These are phyloP conservation scores for Acleris emargana DNA, from an alignment of 2,888 invertebrate species.

Conservation along the genomic window DNA sequence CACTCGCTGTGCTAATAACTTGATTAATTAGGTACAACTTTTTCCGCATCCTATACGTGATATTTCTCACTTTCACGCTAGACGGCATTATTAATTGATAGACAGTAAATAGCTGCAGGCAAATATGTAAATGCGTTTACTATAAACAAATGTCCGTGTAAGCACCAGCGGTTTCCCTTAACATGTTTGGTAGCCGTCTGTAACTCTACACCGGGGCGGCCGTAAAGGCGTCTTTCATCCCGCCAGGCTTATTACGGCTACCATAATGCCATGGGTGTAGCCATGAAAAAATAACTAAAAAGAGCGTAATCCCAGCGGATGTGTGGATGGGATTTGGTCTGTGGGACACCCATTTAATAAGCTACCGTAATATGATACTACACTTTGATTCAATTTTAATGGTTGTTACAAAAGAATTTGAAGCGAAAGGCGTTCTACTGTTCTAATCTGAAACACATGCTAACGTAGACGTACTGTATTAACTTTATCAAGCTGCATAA, in stretches of 20 bases:
- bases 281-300: constrained; percentile 42
- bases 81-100: constrained; percentile 43
- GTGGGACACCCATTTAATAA: constrained; percentile 60
- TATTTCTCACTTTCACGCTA: constrained; percentile 56
- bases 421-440: constrained; percentile 6
- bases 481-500: neutral
- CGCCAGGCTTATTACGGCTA: constrained; percentile 62
- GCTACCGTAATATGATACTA: constrained; percentile 70
- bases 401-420: constrained; percentile 43
- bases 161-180: constrained; percentile 49
- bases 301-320: constrained; percentile 55
- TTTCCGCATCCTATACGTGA: neutral
- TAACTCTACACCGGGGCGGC: constrained; percentile 68
- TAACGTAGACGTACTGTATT: too few species aligned
- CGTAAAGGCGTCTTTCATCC: constrained; percentile 77
- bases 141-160: constrained; percentile 59
- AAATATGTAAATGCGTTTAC: constrained; percentile 67
- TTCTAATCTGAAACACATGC: constrained; percentile 9
- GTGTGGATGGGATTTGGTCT: constrained; percentile 51
- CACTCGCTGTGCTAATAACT: too few species aligned
- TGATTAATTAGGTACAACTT: too few species aligned
- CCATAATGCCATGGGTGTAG: constrained; percentile 56
- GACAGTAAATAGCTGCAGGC: constrained; percentile 48
- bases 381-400: constrained; percentile 47
- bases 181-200: constrained; percentile 51